Percentiles rank a stretch among this genome's conserved stretches.
These are phyloP conservation scores for Cyprinodon diabolis DNA, from an alignment of 2,797 vertebrate species.

Conservation along the genomic window DNA sequence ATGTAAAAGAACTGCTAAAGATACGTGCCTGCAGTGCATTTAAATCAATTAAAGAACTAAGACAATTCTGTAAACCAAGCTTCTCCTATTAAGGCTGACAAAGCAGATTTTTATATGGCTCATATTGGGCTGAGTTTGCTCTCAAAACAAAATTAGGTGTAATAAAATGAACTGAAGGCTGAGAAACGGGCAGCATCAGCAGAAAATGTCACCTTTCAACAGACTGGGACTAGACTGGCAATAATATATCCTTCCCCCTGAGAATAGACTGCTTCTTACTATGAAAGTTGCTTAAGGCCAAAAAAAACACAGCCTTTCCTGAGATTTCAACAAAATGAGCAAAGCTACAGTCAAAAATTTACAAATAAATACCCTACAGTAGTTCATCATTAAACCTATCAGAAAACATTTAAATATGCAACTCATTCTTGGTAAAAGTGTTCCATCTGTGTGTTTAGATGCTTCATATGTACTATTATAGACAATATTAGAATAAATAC, in stretches of 20 bases:
- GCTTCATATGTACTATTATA: no score
- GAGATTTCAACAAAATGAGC: not conserved
- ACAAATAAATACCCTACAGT: not conserved
- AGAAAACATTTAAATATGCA: not conserved
- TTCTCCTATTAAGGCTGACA: constrained; percentile 12
- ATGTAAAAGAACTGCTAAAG: not conserved
- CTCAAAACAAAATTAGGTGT: constrained; percentile 44
- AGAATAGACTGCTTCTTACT: constrained; percentile 22
- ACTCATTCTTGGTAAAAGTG: no score
- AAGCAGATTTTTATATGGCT: constrained; percentile 12
- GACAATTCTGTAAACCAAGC: constrained; percentile 4
- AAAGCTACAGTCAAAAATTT: no score
- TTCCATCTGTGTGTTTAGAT: no score
- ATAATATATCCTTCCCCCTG: constrained; percentile 23
- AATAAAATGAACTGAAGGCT: constrained; percentile 37
- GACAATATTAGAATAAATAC: no score
- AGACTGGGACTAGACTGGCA: constrained; percentile 40
- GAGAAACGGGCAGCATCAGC: constrained; percentile 54
- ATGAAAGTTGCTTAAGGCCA: not conserved
- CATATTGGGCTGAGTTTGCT: constrained; percentile 38
- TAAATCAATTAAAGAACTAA: not conserved
- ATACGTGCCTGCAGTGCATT: no score
- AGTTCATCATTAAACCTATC: not conserved
- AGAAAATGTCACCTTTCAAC: constrained; percentile 67
- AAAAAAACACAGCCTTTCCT: not conserved